These are phyloP conservation scores for Acromyrmex echinatior DNA, from an alignment of 1,140 invertebrate genomes.

Conservation along the genomic window DNA sequence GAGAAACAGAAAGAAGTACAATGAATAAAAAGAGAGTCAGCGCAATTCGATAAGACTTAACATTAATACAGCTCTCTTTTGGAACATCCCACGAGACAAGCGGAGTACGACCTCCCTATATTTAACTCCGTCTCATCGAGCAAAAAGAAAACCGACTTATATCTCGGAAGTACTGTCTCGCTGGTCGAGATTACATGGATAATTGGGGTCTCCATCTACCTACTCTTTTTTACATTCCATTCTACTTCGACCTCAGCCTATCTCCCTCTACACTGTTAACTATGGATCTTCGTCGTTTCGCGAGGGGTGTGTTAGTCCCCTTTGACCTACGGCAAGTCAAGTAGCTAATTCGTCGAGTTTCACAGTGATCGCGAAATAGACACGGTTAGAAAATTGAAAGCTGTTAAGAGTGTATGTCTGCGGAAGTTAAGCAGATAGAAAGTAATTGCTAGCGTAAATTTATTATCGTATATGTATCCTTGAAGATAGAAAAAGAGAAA, in stretches of 20 bases:
- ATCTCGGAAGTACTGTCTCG: slow-evolving; percentile 60
- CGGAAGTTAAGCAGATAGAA: slow-evolving; percentile 26
- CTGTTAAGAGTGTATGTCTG: background rate
- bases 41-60: slow-evolving; percentile 69
- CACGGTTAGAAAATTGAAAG: slow-evolving; percentile 27
- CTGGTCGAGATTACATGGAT: slow-evolving; percentile 73
- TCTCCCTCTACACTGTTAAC: slow-evolving; percentile 29
- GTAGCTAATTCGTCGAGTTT: slow-evolving; percentile 67
- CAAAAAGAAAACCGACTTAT: slow-evolving; percentile 62
- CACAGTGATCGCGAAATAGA: slow-evolving; percentile 14
- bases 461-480: slow-evolving; percentile 11
- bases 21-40: slow-evolving; percentile 42
- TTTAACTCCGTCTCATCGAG: slow-evolving; percentile 67
- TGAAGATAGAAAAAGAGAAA: background rate
- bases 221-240: slow-evolving; percentile 62
- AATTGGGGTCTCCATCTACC: slow-evolving; percentile 73
- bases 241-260: slow-evolving; percentile 7
- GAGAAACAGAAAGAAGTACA: background rate
- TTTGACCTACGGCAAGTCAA: slow-evolving; percentile 57
- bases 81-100: slow-evolving; percentile 67
- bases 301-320: slow-evolving; percentile 14
- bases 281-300: slow-evolving; percentile 39
- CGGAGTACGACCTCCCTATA: slow-evolving; percentile 57
- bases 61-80: slow-evolving; percentile 67
- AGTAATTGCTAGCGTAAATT: slow-evolving; percentile 18